Conservation (phyloP, 2,888 invertebrate species). For the Pyrrhosoma nymphula region DNA sequence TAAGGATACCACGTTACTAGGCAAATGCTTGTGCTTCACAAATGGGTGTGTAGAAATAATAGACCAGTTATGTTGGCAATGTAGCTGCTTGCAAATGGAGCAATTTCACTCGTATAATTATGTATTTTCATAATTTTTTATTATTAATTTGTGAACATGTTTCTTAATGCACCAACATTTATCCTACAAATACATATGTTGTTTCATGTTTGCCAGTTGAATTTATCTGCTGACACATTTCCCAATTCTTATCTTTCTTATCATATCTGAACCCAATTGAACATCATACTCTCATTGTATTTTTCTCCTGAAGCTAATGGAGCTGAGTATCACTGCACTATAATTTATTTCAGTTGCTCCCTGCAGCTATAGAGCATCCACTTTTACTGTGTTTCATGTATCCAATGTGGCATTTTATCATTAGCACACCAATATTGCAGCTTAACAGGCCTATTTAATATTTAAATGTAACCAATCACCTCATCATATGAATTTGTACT, state of each 20-base stretch:
- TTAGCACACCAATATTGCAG: not conserved
- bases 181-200: slow-evolving; percentile 6
- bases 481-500: not conserved
- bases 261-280: not conserved
- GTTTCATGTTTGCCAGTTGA: not conserved
- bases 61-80: not conserved
- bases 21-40: slow-evolving; percentile 50
- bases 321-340: slow-evolving; percentile 15
- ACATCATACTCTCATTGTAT: not conserved
- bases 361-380: slow-evolving; percentile 38
- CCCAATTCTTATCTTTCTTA: not conserved
- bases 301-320: slow-evolving; percentile 37
- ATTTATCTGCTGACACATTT: not conserved
- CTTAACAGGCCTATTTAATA: not conserved
- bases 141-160: slow-evolving; percentile 35
- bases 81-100: slow-evolving; percentile 65
- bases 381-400: not conserved
- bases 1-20: slow-evolving; percentile 19
- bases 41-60: slow-evolving; percentile 51
- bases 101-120: slow-evolving; percentile 20
- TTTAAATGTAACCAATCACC: not conserved
- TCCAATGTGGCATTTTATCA: not conserved
- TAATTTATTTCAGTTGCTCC: slow-evolving; percentile 47
- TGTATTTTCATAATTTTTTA: slow-evolving; percentile 27
- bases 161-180: slow-evolving; percentile 41